Conservation (phyloP, 2,113 vertebrate species). For the Rhegmatorhina hoffmannsi region DNA sequence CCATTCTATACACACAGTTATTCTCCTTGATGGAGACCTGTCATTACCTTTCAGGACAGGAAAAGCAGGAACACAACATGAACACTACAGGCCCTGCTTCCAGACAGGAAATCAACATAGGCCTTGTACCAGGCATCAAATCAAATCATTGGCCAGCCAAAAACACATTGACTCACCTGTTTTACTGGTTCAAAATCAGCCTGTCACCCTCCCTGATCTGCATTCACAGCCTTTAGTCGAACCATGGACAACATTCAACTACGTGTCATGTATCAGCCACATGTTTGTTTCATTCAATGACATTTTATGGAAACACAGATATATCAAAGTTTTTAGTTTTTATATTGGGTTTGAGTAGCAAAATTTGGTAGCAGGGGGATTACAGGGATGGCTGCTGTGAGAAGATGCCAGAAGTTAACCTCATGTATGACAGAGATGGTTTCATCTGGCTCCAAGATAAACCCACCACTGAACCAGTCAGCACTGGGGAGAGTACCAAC, state of each 20-base stretch:
- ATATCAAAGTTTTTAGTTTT: neutral
- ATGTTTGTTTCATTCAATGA: neutral
- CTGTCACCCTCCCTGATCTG: neutral
- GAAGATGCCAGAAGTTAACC: neutral
- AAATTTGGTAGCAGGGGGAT: neutral
- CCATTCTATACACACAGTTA: neutral
- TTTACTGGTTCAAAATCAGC: neutral
- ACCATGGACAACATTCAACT: neutral
- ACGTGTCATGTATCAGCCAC: neutral
- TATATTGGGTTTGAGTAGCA: neutral
- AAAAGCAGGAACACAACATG: neutral
- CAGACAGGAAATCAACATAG: too few relatives aligned
- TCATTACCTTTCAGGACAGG: neutral
- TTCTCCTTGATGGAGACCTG: too few relatives aligned
- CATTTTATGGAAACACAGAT: neutral
- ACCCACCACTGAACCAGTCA: neutral
- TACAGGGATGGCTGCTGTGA: neutral
- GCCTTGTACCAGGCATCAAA: neutral
- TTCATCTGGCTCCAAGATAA: neutral
- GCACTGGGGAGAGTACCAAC: too few relatives aligned
- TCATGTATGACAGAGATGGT: neutral
- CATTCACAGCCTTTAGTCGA: neutral
- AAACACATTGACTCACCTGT: neutral
- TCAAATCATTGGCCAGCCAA: neutral
- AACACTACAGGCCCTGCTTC: neutral